These are phyloP conservation scores for Pterocles gutturalis DNA, from an alignment of 2,113 vertebrate species.

Conservation along the genomic window DNA sequence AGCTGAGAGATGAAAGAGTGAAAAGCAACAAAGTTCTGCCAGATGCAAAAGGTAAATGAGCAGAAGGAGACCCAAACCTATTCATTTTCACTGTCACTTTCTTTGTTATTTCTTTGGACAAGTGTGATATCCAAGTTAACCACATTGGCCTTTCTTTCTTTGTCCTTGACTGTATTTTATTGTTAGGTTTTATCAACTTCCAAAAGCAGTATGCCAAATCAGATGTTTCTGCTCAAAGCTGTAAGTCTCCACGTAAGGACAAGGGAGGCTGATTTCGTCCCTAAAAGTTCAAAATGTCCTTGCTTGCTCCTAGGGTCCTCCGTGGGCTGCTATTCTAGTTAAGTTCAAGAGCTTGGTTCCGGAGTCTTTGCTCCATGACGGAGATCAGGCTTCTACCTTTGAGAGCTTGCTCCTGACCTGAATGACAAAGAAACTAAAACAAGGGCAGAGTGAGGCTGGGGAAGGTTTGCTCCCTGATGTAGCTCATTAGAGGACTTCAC, in stretches of 20 bases:
- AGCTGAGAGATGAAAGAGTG: neutral
- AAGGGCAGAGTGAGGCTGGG: neutral
- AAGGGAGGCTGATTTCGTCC: neutral
- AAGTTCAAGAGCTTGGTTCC: neutral
- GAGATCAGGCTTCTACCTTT: constrained; percentile 22
- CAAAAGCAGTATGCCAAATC: neutral
- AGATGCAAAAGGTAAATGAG: neutral
- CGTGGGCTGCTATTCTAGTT: neutral
- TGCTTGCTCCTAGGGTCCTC: neutral
- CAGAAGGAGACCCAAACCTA: neutral
- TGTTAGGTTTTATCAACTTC: neutral
- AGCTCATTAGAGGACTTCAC: neutral
- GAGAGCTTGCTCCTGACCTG: constrained; percentile 21
- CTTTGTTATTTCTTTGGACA: neutral
- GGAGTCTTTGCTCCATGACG: neutral
- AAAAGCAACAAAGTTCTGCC: neutral
- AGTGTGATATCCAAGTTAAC: neutral
- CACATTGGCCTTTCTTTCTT: neutral
- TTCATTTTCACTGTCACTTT: neutral
- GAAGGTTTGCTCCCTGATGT: constrained; percentile 22
- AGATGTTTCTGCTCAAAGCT: neutral
- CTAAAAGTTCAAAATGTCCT: neutral
- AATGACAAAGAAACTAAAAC: constrained; percentile 40
- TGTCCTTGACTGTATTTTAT: neutral
- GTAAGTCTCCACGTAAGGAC: neutral